phyloP scores from a whole-genome alignment of 2,113 vertebrate genomes.

The Hemiscyllium ocellatum region DNA sequence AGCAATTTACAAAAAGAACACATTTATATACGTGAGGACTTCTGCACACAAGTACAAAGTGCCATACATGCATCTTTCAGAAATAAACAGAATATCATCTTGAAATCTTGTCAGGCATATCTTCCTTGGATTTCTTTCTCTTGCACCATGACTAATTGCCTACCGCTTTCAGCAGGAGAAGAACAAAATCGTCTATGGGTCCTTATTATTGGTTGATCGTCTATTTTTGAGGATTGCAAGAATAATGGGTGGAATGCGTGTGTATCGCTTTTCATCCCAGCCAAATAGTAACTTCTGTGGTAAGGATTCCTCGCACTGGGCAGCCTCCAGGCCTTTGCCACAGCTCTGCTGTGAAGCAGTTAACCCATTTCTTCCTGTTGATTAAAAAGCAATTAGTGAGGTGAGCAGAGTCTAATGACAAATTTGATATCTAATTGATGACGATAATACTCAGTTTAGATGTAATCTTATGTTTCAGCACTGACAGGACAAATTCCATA shows the following conservation, averaged over 20 bases:
- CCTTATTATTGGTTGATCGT: background rate
- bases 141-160: background rate
- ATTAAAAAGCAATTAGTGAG: background rate
- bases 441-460: background rate
- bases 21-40: background rate
- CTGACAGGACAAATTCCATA: background rate
- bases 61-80: background rate
- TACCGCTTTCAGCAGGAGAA: no score
- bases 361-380: background rate
- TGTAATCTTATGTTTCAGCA: background rate
- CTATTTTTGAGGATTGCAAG: background rate
- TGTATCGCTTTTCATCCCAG: constrained; percentile 25
- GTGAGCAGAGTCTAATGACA: background rate
- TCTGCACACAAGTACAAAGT: background rate
- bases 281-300: background rate
- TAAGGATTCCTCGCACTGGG: background rate
- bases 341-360: background rate
- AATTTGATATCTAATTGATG: background rate
- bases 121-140: background rate
- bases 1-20: background rate
- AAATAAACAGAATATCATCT: background rate
- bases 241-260: background rate
- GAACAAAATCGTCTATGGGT: background rate
- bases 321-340: background rate
- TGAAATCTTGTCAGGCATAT: background rate